Evolutionary conservation across 2,797 vertebrate species (phyloP), one percentile per base, ranked within the genome.

Genomic region (Pelodytes ibericus): DNA sequence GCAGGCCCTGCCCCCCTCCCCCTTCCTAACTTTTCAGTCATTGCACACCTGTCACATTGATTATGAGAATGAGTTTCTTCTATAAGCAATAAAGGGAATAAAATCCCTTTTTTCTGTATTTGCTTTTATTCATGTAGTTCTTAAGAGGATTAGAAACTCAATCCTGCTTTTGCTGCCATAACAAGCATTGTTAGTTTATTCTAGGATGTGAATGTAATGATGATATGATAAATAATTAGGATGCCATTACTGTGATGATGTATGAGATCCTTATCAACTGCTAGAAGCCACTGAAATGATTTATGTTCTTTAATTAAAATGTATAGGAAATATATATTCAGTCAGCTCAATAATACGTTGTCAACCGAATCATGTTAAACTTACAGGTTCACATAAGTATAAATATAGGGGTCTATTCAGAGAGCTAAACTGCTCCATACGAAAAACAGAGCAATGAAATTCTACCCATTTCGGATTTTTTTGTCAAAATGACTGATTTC

Each of bases 51-150:
- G 86, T 90, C 89, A 90, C 85, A 80, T 77, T 79, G 86, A 90
- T 89, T 87, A 90, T 88, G 89, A 83, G 83, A 86, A 87, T 88
- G 85, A 88, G 84, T 51, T 79, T 88, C 84, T 82, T 60, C 44
- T 59, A 29, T 0, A 18, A 22, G 75, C 70, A 79, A 81, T 75
- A 64, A 77, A 47, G 80, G 83, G 74, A 77, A 79, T 83, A 83
- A 86, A 85, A 87, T 83, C 83, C 82, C 41, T 53, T 36, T 81
- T 79, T 24, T 74, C 57, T 63, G 56, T 6, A 0, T 82, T 82
- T 82, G 69, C 80, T 79, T 62, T 72, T 77, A 71, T 0, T 62
- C 77, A 84, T 63, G 25, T 39, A 15, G 75, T 81, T 82, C 71
- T n/a, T 68, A 70, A 33, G 82, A 44, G 86, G 86, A 86, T 88